Evolutionary conservation across 2,113 vertebrate genomes (phyloP), one percentile per base, ranked within the genome.

Genomic region (Dipodomys ordii): DNA sequence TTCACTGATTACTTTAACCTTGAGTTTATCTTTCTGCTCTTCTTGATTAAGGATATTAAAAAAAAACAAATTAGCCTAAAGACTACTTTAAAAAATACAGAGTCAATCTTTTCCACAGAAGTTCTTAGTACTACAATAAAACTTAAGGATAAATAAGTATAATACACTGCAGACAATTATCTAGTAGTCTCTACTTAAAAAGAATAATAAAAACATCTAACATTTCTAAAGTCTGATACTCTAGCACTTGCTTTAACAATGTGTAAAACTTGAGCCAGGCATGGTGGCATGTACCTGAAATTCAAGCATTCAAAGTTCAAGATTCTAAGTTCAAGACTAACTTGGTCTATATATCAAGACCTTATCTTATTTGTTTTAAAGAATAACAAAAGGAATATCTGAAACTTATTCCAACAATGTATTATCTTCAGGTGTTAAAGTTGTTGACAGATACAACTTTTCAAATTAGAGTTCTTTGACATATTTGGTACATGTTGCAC

Each of bases 1-100:
- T 83, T 92, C 85, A 71, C 96, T 96, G 96, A 97, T 97, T 97
- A 85, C 82, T 90, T 93, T 95, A 95, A 96, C 96, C 96, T 97
- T 97, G 96, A 92, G 57, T 92, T 94, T 96, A 90, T 95, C 86
- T 94, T 76, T 96, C 73, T 49, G 64, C 80, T 95, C 9, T 83
- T 88, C 44, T 88, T 93, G 88, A 96, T 93, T 94, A 79, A 95
- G 39, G 30, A n/a, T 80, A 27, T 19, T 18, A 57, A 57, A 81
- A 87, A 76, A 90, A 95, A 95, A 96, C 67, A 95, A 94, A 90
- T 67, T 85, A 95, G 88, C 53, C 16, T n/a, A 87, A 80, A 74
- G 25, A 69, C 79, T 57, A 86, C n/a, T 93, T 80, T 28, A 89
- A 83, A 92, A 88, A 94, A n/a, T 60, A 85, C 6, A 49, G 86